Percentiles rank a stretch among this genome's conserved stretches.
Evolutionary conservation across 2,113 vertebrate genomes (phyloP).

Genomic region (Diglossa brunneiventris): DNA sequence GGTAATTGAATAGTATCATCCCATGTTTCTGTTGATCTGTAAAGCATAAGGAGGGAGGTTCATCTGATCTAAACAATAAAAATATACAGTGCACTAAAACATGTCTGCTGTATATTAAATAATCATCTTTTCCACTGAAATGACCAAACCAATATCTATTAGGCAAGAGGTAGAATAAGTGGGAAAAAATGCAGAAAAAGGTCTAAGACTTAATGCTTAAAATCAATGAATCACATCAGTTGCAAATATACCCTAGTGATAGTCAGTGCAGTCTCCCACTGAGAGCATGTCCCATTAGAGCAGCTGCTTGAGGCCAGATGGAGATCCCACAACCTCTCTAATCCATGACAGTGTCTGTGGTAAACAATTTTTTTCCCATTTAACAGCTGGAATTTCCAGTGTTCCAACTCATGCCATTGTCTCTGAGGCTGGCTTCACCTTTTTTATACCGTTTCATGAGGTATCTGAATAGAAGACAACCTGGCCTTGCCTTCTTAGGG

Average conservation of each 20-base stretch:
- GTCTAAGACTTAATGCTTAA: background rate
- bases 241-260: background rate
- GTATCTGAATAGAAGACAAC: background rate
- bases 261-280: background rate
- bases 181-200: background rate
- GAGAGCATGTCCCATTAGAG: background rate
- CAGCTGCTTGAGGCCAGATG: background rate
- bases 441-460: background rate
- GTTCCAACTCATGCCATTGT: background rate
- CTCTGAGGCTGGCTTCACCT: background rate
- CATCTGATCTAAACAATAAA: background rate
- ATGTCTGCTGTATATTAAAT: background rate
- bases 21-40: background rate
- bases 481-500: background rate
- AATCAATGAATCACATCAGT: background rate
- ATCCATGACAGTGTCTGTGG: background rate
- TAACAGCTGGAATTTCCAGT: background rate
- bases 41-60: background rate
- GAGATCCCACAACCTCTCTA: background rate
- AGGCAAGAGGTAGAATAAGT: background rate
- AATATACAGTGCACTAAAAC: background rate
- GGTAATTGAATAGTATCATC: background rate
- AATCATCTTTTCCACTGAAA: background rate
- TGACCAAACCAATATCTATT: background rate
- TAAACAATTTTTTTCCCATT: background rate